Evolutionary conservation across 2,113 vertebrate genomes (phyloP), one percentile per base, ranked within the genome.

Genomic region (Strix uralensis): DNA sequence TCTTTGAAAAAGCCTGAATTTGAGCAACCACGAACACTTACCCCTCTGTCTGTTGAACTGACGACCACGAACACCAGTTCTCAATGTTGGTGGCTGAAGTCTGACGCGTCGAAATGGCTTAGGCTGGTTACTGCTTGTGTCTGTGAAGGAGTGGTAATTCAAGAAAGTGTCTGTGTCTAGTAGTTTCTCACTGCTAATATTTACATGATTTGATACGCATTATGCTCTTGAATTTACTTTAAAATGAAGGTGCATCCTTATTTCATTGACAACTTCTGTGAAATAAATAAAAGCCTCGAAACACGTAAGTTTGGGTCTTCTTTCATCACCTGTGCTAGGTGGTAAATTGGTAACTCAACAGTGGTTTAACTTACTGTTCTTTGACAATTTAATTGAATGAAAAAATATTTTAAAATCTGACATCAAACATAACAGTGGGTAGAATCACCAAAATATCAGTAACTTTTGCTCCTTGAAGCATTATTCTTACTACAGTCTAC

Each of bases 81-180:
- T 98, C 81, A 98, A 58, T 17, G 99, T 98, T 5, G 99, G 99
- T 42, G 99, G 98, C 96, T 99, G 99, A 92, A 99, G 98, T 67
- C 98, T 98, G 18, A 98, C 97, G 10, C 98, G 98, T 82, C 99
- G 97, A 26, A 98, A 98, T 9, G 98, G 97, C 97, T 98, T 99
- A 9, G 98, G 97, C 78, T 98, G 98, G 63, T 93, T 98, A 80
- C 98, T 99, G 97, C 99, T 99, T 4, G 99, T 98, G 94, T 99
- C 99, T 99, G 92, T 40, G 86, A 78, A 51, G 34, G 80, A 65
- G 19, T 4, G 22, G 47, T 55, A 78, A 49, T 1, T 36, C 23
- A 78, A 19, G 70, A 74, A 94, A 74, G 40, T 4, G 18, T 46
- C 55, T 86, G 82, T 52, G 75, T 19, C 36, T 86, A 65, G 29